phyloP scores from a whole-genome alignment of 1,140 invertebrate genomes.

The Parasteatoda tepidariorum region DNA sequence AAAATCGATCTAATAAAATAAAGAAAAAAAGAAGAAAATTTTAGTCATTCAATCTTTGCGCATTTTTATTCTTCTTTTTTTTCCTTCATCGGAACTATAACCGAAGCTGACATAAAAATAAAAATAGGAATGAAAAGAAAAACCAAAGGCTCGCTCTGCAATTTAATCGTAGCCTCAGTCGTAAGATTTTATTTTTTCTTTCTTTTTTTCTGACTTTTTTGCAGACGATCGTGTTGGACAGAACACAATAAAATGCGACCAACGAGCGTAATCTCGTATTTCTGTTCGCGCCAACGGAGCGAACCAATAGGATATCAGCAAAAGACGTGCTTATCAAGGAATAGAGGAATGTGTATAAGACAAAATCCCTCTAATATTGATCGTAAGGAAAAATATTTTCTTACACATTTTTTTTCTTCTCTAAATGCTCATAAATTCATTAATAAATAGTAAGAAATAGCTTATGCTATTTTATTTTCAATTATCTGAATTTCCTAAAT shows the following conservation, averaged over 20 bases:
- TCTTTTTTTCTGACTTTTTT: slow-evolving; percentile 2
- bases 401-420: slow-evolving; percentile 5
- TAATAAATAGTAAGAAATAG: no score
- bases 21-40: neutral
- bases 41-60: slow-evolving; percentile 18
- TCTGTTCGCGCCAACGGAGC: slow-evolving; percentile 49
- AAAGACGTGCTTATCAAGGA: slow-evolving; percentile 46
- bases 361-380: slow-evolving; percentile 24
- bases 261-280: slow-evolving; percentile 54
- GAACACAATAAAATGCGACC: slow-evolving; percentile 51
- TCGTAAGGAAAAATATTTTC: slow-evolving; percentile 8
- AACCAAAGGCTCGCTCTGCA: slow-evolving; percentile 14
- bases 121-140: neutral
- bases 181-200: neutral
- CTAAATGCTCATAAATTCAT: no score
- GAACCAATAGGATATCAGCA: slow-evolving; percentile 47
- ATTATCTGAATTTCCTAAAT: no score
- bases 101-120: neutral
- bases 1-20: neutral
- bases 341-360: neutral
- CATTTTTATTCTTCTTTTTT: neutral
- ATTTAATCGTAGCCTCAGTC: slow-evolving; percentile 44
- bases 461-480: no score
- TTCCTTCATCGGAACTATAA: slow-evolving; percentile 1
- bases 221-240: slow-evolving; percentile 51